A percentile compares a stretch with the other conserved stretches of the same genome.
Evolutionary conservation across 2,797 vertebrate genomes (phyloP).

Genomic region (Rhincodon typus): DNA sequence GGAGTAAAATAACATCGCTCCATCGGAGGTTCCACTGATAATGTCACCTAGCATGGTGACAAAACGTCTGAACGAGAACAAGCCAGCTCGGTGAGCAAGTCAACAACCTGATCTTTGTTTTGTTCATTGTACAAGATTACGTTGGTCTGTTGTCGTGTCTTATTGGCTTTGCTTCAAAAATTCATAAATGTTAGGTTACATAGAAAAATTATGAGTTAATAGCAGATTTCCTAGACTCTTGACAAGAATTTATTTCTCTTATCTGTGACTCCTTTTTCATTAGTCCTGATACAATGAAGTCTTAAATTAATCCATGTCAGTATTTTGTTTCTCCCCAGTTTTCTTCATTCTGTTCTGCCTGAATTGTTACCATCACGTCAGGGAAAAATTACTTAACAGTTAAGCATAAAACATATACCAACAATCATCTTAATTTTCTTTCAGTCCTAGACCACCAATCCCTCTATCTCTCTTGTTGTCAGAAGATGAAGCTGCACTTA

Average conservation of each 20-base stretch:
- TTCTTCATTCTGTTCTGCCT: background rate
- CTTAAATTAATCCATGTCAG: background rate
- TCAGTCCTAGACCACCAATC: slow-evolving; percentile 70
- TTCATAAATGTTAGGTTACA: background rate
- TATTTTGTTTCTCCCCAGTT: background rate
- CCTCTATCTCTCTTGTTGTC: slow-evolving; percentile 70
- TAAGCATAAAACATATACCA: background rate
- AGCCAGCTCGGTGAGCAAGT: no score
- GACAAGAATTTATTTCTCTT: background rate
- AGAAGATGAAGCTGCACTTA: slow-evolving; percentile 64
- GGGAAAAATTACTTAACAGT: background rate
- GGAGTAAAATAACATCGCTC: no score
- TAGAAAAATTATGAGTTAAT: background rate
- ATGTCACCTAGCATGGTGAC: no score
- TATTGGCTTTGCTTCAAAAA: background rate
- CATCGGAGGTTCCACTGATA: no score
- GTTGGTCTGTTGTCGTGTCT: background rate
- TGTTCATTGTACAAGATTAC: background rate
- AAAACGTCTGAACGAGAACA: no score
- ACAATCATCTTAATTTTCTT: slow-evolving; percentile 40
- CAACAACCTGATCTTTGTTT: background rate
- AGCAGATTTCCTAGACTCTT: background rate
- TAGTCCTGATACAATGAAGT: background rate
- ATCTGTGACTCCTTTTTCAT: background rate
- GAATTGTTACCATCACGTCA: background rate